These are phyloP conservation scores for Drosophila burlai DNA, from an alignment of 1,140 invertebrate genomes.

Conservation along the genomic window DNA sequence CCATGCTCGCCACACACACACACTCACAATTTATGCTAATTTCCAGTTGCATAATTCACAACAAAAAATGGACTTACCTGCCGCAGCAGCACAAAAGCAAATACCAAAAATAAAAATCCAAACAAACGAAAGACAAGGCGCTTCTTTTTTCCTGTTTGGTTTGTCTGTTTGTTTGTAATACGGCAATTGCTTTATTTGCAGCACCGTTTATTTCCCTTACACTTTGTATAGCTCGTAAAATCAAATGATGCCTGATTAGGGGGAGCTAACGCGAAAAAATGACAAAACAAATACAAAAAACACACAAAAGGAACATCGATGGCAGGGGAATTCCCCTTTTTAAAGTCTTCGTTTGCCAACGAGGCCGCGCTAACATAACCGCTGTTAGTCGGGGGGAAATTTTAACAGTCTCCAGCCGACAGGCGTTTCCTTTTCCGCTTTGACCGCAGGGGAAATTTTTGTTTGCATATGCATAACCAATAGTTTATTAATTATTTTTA, in stretches of 20 bases:
- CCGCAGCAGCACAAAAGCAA: constrained; percentile 19
- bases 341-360: constrained; percentile 13
- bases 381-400: constrained; percentile 56
- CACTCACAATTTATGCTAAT: constrained; percentile 66
- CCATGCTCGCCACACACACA: constrained; percentile 25
- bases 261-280: constrained; percentile 8
- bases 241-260: constrained; percentile 53
- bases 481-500: background rate
- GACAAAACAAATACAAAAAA: constrained; percentile 4
- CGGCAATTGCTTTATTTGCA: constrained; percentile 45
- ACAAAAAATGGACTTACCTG: constrained; percentile 30
- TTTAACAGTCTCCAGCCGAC: constrained; percentile 59
- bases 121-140: background rate
- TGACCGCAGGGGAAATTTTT: constrained; percentile 10
- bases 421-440: constrained; percentile 22
- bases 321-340: constrained; percentile 17
- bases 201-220: constrained; percentile 47
- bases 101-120: constrained; percentile 4
- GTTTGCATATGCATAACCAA: background rate
- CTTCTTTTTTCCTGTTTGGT: background rate
- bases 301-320: constrained; percentile 3
- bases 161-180: constrained; percentile 2
- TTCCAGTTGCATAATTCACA: constrained; percentile 67
- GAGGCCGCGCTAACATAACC: constrained; percentile 11
- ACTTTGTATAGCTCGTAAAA: constrained; percentile 59